phyloP scores from a whole-genome alignment of 2,888 invertebrate genomes.

The Macrophya alboannulata region DNA sequence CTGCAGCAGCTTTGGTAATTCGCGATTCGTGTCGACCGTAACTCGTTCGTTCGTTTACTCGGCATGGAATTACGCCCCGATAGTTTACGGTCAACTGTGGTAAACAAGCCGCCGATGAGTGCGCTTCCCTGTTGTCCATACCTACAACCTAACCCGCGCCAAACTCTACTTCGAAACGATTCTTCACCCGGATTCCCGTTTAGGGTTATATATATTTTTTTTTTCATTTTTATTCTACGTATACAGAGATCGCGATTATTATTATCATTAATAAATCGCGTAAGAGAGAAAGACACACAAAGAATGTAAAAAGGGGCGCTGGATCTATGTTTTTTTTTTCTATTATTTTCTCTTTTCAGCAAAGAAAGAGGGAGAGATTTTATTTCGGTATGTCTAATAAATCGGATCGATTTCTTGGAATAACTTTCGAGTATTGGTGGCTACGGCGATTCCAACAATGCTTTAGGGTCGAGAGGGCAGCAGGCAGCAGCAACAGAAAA shows the following conservation, averaged over 20 bases:
- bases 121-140: constrained; percentile 76
- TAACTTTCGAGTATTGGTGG: constrained; percentile 38
- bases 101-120: constrained; percentile 77
- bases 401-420: constrained; percentile 47
- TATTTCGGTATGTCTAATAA: constrained; percentile 3
- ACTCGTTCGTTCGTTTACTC: constrained; percentile 70
- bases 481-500: neutral
- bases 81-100: constrained; percentile 72
- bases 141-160: neutral
- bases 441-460: constrained; percentile 36
- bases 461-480: constrained; percentile 38
- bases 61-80: constrained; percentile 67
- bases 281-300: neutral
- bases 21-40: constrained; percentile 78
- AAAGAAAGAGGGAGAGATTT: no score
- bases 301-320: neutral
- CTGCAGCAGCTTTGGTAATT: constrained; percentile 71
- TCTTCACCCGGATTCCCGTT: constrained; percentile 10
- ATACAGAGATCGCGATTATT: neutral
- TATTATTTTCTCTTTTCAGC: no score
- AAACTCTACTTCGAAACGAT: neutral
- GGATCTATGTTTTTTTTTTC: no score
- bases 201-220: neutral
- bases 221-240: neutral
- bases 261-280: neutral